Base-by-base conservation (phyloP, 1,140 invertebrate genomes). In the Drosophila rhopaloa region DNA sequence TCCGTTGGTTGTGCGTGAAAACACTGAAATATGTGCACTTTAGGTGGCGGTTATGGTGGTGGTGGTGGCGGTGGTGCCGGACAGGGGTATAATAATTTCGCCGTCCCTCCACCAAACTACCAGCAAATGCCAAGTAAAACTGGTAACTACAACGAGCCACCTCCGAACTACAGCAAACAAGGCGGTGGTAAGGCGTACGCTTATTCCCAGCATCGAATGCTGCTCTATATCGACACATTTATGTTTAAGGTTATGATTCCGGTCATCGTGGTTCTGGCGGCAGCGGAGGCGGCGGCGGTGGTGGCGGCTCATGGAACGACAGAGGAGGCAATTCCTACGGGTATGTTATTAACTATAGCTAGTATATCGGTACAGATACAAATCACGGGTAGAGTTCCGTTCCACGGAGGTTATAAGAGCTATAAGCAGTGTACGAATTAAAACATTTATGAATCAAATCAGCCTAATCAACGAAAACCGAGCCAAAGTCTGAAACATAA, bases 271-370 rank as follows among this genome's bases (percentile, higher is more conserved):
- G 89, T 51, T 77, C 91, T 70, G 89, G 93, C 10, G 86, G 92
- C 14, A 79, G 93, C 16, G 84, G 91, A n/a, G 91, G 91, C 9
- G 90, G 93, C 1, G 93, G 89, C 19, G 92, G 91, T 5, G 90
- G 93, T 4, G 93, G 89, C 24, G 77, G 83, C 48, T 89, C 80
- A 11, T 81, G 92, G 80, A 82, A 90, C 70, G 75, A 91, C 73
- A 77, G 92, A 81, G 60, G 88, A 77, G 61, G 91, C 72, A 93
- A 93, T 46, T 91, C 93, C 54, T 94, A 94, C 89, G 93, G 93
- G 80, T 93, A 94, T 79, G 93, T 94, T 78, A 94, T 93, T 76
- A 85, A 56, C 59, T 68, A 92, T 93, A 50, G 91, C 91, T 63
- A 82, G 13, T 62, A 56, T 16, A 32, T 35, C n/a, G 51, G 51